Evolutionary conservation across 2,113 vertebrate genomes (phyloP), one percentile per base, ranked within the genome.

Genomic region (Neoarius graeffei): DNA sequence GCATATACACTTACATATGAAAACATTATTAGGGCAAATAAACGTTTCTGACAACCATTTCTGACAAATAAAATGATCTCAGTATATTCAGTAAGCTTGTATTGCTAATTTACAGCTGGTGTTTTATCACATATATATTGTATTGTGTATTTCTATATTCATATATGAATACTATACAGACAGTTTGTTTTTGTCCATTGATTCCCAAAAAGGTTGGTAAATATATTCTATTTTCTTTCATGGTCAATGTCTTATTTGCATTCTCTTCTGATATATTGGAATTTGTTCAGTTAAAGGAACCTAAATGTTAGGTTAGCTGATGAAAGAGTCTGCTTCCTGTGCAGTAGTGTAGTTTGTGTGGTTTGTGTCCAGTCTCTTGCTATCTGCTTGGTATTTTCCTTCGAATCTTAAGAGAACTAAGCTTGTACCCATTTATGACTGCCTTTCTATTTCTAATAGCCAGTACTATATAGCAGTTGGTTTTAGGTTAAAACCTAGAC

Each of bases 111-210:
- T 93, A 94, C 89, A 93, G 93, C 90, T 94, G 92, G 91, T 94
- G 87, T 94, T 93, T 90, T 90, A 90, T 88, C 93, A 94, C 90
- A 88, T 89, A 93, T 93, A 93, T 94, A 94, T 90, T 93, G 92
- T 94, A 93, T 90, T 93, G 91, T 95, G 93, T 95, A 94, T 93
- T 94, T 93, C 89, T 94, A 93, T 94, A 93, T 92, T 89, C 94
- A 94, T 95, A 89, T 94, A 92, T 92, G 85, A 93, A 93, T 95
- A 93, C 76, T 94, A 95, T 91, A 95, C 93, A 92, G 93, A 94
- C 91, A 94, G 93, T 93, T 92, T 92, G 91, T 91, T 92, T 85
- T 83, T 92, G 93, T 94, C 91, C 89, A 88, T 92, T 62, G 83
- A 93, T 91, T 90, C 92, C 86, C 76, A 92, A 90, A 84, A 89